Evolutionary conservation across 2,797 vertebrate genomes (phyloP), one percentile per base, ranked within the genome.

Genomic region (Mareca penelope): DNA sequence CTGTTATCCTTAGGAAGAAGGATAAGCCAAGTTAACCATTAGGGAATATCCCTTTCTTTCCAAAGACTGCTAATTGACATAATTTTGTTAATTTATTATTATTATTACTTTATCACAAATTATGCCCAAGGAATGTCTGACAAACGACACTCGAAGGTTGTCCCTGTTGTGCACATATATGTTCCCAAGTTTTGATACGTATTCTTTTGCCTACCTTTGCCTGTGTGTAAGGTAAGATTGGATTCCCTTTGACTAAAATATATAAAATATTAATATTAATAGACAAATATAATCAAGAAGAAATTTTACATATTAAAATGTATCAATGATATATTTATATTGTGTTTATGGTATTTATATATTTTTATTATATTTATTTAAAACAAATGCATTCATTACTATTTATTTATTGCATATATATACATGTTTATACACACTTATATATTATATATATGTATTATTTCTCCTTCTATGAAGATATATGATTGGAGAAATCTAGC

Each of bases 191-290:
- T 67, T 85, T 56, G 23, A 31, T 65, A 11, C 37, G 17, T 63
- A 18, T 44, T 56, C 53, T 35, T 79, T 8, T 46, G 15, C 7
- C 7, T 80, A 37, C 2, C 5, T 69, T 75, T 15, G 80, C 33
- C 9, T 6, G 52, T 1, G 8, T 64, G 17, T 31, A 33, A 67
- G 52, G 2, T 29, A 1, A 4, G 4, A 3, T 3, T 26, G 31
- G 42, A 46, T 28, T 65, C 9, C 16, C 11, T 46, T 29, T 67
- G 2, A 52, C 26, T 2, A n/a, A 77, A 61, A 31, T 55, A 9
- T 1, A 35, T 44, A 37, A 40, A 65, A 15, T 37, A 21, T 21
- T 0, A 37, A 17, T 61, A 31, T 63, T 53, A 28, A 52, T 50
- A 57, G 53, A 26, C 3, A 35, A 50, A 12, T 42, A 37, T 18